Conservation (phyloP, 2,797 vertebrate genomes). For the Eulemur albifrons region DNA sequence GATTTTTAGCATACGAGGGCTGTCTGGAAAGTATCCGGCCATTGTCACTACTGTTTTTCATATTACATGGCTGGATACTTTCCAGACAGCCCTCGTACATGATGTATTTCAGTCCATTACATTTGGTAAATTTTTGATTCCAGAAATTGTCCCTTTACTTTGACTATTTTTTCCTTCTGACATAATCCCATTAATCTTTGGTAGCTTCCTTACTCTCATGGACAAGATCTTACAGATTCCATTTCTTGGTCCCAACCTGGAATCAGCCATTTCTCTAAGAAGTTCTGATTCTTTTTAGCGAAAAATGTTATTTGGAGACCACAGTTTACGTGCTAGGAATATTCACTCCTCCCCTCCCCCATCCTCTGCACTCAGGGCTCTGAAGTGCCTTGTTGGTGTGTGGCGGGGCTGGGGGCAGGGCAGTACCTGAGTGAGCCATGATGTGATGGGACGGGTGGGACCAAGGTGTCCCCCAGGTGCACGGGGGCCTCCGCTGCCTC, state of each 20-base stretch:
- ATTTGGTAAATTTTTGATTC: background rate
- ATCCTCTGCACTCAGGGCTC: background rate
- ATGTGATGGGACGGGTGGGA: background rate
- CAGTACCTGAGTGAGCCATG: background rate
- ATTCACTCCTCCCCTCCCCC: background rate
- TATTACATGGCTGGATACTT: too few species aligned
- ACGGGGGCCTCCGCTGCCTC: background rate
- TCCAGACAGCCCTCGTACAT: too few species aligned
- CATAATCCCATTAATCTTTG: background rate
- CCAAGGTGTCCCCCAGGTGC: background rate
- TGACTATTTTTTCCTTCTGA: background rate
- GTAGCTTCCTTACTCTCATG: background rate
- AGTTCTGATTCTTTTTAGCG: background rate
- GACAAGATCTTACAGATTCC: background rate
- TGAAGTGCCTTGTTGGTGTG: background rate
- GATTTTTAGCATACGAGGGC: background rate
- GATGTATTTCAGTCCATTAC: background rate
- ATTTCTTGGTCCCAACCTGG: background rate
- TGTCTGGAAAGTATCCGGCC: too few species aligned
- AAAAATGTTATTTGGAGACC: background rate
- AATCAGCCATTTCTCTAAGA: background rate
- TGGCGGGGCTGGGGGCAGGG: background rate
- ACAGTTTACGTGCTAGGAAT: background rate
- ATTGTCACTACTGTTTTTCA: too few species aligned
- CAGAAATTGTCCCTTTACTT: background rate